phyloP scores from a whole-genome alignment of 1,140 invertebrate genomes.

The Aporrectodea caliginosa region DNA sequence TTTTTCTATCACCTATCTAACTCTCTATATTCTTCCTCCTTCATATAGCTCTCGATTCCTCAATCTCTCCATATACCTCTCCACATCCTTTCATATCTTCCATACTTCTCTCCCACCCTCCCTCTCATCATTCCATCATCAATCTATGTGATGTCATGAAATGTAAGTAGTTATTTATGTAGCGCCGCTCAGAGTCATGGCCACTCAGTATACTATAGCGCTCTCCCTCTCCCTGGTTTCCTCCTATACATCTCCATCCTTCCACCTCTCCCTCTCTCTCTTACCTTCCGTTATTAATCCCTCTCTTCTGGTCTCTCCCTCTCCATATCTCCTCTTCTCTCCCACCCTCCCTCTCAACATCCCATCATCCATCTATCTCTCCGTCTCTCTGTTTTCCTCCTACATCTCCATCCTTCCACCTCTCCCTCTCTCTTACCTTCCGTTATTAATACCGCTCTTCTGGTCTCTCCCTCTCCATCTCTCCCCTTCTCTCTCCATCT shows the following conservation, averaged over 20 bases:
- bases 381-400: background rate
- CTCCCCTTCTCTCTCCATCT: background rate
- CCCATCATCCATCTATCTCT: background rate
- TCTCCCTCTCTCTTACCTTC: background rate
- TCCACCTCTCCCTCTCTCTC: background rate
- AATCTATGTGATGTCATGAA: no score
- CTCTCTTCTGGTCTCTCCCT: background rate
- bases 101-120: no score
- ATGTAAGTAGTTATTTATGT: no score
- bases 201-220: background rate
- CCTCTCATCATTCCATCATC: no score
- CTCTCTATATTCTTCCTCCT: no score
- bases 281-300: background rate
- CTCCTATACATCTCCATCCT: background rate
- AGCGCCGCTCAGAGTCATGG: background rate
- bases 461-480: no score
- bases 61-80: no score
- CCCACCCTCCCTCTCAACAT: background rate
- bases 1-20: no score
- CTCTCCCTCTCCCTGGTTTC: background rate
- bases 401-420: background rate
- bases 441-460: background rate
- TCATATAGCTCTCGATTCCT: no score
- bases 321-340: background rate
- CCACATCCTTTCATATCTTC: no score